These are phyloP conservation scores for Pachydiplax longipennis DNA, from an alignment of 2,888 invertebrate genomes.

Conservation along the genomic window DNA sequence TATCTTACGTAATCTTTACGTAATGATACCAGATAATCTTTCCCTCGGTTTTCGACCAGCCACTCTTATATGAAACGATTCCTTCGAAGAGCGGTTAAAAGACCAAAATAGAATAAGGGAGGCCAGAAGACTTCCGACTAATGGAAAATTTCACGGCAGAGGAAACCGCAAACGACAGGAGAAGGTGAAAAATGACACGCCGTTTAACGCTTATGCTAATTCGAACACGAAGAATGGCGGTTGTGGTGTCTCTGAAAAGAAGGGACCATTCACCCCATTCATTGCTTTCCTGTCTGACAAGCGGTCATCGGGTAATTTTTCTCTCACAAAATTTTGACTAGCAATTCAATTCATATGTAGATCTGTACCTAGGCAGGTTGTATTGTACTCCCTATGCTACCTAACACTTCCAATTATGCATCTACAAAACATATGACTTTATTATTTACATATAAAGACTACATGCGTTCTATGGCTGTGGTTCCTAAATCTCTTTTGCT, in stretches of 20 bases:
- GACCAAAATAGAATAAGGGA: not conserved
- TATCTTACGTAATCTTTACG: too few relatives aligned
- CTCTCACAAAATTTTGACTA: not conserved
- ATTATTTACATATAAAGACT: too few relatives aligned
- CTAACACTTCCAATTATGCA: too few relatives aligned
- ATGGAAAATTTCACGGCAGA: conserved; percentile 26
- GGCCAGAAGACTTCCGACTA: not conserved
- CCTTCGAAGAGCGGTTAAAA: too few relatives aligned
- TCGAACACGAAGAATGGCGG: not conserved
- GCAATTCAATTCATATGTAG: not conserved
- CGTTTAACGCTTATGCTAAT: conserved; percentile 9
- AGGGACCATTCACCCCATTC: not conserved
- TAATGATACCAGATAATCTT: too few relatives aligned
- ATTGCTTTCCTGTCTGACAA: not conserved
- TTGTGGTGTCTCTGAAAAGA: not conserved
- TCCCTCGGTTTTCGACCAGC: too few relatives aligned
- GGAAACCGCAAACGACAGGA: not conserved
- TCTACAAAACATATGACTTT: too few relatives aligned
- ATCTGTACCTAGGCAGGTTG: too few relatives aligned
- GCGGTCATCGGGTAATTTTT: not conserved
- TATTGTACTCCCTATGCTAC: too few relatives aligned
- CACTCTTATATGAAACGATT: too few relatives aligned
- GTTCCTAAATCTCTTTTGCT: too few relatives aligned
- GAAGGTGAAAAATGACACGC: conserved; percentile 13
- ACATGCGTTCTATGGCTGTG: too few relatives aligned